Base-by-base conservation (phyloP, 2,113 vertebrate species). In the Tricholaema leucomelas region DNA sequence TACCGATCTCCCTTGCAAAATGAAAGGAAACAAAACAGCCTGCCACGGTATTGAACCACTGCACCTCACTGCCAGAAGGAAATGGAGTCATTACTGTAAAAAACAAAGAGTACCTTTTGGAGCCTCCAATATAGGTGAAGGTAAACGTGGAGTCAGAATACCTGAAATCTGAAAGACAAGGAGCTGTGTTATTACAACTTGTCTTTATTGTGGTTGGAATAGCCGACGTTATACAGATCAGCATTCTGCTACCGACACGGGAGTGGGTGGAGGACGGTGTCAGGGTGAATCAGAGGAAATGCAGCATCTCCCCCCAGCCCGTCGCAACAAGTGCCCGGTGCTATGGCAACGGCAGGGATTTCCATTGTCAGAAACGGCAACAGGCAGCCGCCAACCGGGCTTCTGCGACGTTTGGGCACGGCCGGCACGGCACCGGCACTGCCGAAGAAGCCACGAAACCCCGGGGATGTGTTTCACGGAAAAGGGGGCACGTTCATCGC, bases 101-200 rank as follows among this genome's bases (percentile, higher is more conserved):
- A 31, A 58, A 83, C 95, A 52, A 30, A 36, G 33, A 96, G 93
- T 98, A 98, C 98, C 98, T 98, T 98, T 97, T 98, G 94, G 97
- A 95, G 97, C 98, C 98, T 95, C 98, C 98, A 24, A 95, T 92
- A 90, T 98, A 98, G 90, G 98, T 98, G 96, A 98, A 99, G 82
- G 98, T 98, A 95, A 98, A 99, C 78, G 98, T 98, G 97, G 98
- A 98, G 97, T 98, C 98, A 33, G 98, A 97, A 93, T 98, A 98
- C 96, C 98, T 98, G 97, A 98, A 99, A 98, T 99, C 98, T 98
- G 97, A 95, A 98, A 97, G 24, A 92, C 72, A 97, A 95, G 94
- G 88, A 96, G 8, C 25, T 59, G 64, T 46, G 65, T 73, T 63
- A 95, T 50, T 75, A 80, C 42, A 36, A 36, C 31, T 70, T 25